Evolutionary conservation across 2,797 vertebrate genomes (phyloP), one percentile per base, ranked within the genome.

Genomic region (Argentina silus): DNA sequence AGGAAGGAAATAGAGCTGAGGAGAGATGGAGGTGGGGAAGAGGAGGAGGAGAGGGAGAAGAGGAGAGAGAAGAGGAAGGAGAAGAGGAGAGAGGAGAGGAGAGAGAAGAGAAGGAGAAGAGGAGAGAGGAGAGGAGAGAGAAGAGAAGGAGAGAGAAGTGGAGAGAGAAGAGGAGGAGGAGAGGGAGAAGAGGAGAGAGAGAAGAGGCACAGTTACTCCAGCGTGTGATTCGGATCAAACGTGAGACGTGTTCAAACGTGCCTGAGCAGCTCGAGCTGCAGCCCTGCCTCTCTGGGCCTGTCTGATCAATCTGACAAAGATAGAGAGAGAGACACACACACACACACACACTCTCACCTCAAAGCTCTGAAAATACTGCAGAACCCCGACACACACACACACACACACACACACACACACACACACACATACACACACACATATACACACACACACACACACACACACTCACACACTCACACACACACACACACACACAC

Each of bases 261-360:
- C 21, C 74, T 70, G 67, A 68, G 78, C 78, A 15, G 69, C 71
- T 62, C 64, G 44, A 71, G 76, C 75, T 74, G 60, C 61, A 81
- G 81, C 82, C 77, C 50, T 60, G 57, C 72, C 77, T 85, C 83
- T 88, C 80, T 23, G 43, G 72, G 5, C 75, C 75, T 86, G 89
- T 91, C 91, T 89, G 86, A 91, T 91, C 85, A 67, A 90, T 92
- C 85, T 90, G 91, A 89, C 91, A 87, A 73, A 81, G 51, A 75
- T 64, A 56, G 74, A 82, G 65, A 70, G 47, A 77, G 45, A 67
- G 15, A 51, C 23, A 43, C 36, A 61, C 60, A 62, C 60, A 61
- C 59, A 11, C 59, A 14, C 59, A 6, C 51, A 19, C 59, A 62
- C 17, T 56, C 55, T 56, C n/a, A n/a, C n/a, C 55, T 17, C 55